Evolutionary conservation across 2,797 vertebrate genomes (phyloP).

Genomic region (Mus caroli): DNA sequence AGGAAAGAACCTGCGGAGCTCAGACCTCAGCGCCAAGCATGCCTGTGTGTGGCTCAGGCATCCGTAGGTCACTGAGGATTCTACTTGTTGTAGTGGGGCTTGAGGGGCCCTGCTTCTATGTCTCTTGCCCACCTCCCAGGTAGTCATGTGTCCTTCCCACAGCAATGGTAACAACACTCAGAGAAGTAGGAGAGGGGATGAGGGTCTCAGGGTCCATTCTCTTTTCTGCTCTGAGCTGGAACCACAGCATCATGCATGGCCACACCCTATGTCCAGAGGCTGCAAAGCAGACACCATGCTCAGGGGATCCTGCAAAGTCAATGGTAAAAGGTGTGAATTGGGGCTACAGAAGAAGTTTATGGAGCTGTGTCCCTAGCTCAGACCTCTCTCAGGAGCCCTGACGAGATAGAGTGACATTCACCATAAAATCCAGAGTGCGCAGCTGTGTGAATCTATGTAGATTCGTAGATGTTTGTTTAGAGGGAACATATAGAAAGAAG

Average conservation of each 20-base stretch:
- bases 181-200: no score
- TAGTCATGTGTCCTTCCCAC: neutral
- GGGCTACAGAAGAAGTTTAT: no score
- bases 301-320: neutral
- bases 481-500: neutral
- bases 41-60: no score
- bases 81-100: neutral
- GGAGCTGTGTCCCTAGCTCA: neutral
- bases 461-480: neutral
- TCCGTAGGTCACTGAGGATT: neutral
- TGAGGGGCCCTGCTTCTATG: fast-evolving
- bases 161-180: no score
- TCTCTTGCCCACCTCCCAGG: neutral
- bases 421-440: fast-evolving
- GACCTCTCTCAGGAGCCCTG: neutral
- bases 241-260: neutral
- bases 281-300: neutral
- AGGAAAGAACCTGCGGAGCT: neutral
- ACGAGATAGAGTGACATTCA: no score
- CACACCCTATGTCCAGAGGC: neutral
- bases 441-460: neutral
- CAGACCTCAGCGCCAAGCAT: neutral
- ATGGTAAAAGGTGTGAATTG: neutral
- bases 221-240: neutral
- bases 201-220: fast-evolving